Percentiles rank a stretch among this genome's conserved stretches.
These are phyloP conservation scores for Sander vitreus DNA, from an alignment of 2,113 vertebrate species.

Conservation along the genomic window DNA sequence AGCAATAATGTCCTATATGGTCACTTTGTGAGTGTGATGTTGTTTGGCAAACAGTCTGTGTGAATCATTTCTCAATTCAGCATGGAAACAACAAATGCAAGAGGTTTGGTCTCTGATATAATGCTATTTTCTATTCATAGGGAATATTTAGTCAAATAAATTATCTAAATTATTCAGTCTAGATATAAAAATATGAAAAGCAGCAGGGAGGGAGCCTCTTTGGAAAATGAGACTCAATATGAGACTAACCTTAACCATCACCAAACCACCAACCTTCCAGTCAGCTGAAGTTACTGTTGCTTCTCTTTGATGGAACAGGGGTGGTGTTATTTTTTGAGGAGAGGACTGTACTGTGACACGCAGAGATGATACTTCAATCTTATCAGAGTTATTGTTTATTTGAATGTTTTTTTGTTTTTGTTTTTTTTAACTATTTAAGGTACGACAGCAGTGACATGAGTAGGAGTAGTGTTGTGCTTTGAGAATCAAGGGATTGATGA, in stretches of 20 bases:
- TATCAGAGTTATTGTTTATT: background rate
- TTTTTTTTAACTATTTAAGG: background rate
- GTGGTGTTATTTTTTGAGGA: background rate
- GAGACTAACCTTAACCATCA: too few species aligned
- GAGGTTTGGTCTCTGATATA: background rate
- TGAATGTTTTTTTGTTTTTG: background rate
- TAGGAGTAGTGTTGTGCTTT: background rate
- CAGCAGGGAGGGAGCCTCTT: background rate
- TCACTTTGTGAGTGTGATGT: background rate
- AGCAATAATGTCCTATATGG: too few species aligned
- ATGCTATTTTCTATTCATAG: background rate
- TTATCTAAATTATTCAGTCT: background rate
- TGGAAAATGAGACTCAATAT: too few species aligned
- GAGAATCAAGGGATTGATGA: conserved; percentile 1
- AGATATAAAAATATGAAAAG: background rate
- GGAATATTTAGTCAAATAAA: background rate
- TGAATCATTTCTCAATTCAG: background rate
- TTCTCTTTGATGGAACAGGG: background rate
- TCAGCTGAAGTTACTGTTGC: background rate
- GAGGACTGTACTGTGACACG: background rate
- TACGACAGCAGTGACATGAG: background rate
- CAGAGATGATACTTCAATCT: background rate
- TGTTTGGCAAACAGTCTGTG: background rate
- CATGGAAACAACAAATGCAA: background rate
- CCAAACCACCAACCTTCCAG: too few species aligned